A percentile compares a stretch with the other conserved stretches of the same genome.
These are phyloP conservation scores for Sorex araneus DNA, from an alignment of 2,113 vertebrate genomes.

Conservation along the genomic window DNA sequence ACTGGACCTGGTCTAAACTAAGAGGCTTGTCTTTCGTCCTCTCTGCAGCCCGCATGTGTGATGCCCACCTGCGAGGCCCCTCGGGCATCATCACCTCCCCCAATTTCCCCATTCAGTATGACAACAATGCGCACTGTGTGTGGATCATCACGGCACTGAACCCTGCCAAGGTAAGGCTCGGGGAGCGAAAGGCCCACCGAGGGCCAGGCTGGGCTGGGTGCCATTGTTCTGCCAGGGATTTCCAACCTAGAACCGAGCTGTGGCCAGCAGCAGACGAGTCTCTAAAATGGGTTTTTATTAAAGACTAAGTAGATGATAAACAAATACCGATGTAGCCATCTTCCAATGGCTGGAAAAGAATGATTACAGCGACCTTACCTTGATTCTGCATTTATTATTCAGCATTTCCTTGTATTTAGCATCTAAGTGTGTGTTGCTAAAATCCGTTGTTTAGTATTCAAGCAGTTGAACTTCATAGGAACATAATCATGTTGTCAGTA, in stretches of 20 bases:
- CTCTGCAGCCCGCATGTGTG: constrained; percentile 96
- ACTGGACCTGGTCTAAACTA: neutral
- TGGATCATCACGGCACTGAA: constrained; percentile 98
- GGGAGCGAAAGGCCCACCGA: neutral
- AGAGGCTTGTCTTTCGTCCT: constrained; percentile 59
- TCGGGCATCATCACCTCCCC: constrained; percentile 97
- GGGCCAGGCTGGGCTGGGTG: neutral
- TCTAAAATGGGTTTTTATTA: neutral
- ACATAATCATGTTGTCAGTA: neutral
- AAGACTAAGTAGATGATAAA: neutral
- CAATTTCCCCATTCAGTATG: constrained; percentile 98
- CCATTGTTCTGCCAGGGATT: neutral
- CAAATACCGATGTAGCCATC: neutral
- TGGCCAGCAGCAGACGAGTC: neutral
- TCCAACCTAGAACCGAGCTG: neutral
- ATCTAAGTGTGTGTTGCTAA: neutral
- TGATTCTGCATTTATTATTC: neutral
- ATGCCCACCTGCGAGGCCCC: constrained; percentile 94
- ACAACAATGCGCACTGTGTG: constrained; percentile 99
- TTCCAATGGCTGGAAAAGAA: neutral
- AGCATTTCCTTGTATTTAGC: constrained; percentile 11
- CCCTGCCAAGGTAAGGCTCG: constrained; percentile 92
- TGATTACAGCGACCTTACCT: neutral
- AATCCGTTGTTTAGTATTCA: neutral
- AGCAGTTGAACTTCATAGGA: neutral